These are phyloP conservation scores for Bungarus multicinctus DNA, from an alignment of 2,113 vertebrate genomes.

Conservation along the genomic window DNA sequence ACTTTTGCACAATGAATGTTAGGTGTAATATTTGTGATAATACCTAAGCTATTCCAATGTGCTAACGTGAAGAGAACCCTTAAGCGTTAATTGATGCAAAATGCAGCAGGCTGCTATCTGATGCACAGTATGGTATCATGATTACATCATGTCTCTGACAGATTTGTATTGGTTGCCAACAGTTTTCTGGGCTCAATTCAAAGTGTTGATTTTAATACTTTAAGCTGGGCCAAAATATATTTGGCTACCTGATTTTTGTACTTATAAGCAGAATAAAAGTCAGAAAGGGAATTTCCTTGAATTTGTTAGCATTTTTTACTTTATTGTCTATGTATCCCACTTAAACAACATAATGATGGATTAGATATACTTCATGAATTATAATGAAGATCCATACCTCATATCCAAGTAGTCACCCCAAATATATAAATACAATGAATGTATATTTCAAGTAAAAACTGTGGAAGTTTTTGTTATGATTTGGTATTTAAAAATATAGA, in stretches of 20 bases:
- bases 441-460: background rate
- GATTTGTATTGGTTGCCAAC: background rate
- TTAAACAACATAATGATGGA: background rate
- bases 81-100: background rate
- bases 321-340: background rate
- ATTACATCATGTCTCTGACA: background rate
- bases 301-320: background rate
- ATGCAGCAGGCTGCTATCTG: background rate
- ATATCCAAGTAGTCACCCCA: background rate
- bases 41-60: background rate
- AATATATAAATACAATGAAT: background rate
- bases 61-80: background rate
- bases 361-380: background rate
- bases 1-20: background rate
- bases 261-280: background rate
- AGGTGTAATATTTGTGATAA: background rate
- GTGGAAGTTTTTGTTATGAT: background rate
- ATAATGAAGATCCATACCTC: background rate
- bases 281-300: background rate
- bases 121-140: background rate
- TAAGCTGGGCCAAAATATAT: background rate
- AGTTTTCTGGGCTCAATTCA: background rate
- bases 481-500: background rate
- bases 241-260: background rate
- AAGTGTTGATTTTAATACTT: background rate